Conservation (phyloP, 2,797 vertebrate species). For the Intellagama lesueurii region DNA sequence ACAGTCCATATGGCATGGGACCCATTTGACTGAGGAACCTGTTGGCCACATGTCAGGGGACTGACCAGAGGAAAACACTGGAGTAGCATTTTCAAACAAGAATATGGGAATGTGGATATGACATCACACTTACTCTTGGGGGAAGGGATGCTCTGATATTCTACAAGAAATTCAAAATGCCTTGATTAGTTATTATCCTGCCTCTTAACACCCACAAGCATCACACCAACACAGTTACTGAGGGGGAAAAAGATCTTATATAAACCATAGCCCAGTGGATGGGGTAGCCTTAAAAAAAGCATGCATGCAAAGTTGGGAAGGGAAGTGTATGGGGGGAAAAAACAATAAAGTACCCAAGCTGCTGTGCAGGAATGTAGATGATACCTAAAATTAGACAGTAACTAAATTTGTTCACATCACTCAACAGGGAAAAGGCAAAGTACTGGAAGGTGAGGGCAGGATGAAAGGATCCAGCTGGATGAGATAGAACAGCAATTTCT, state of each 20-base stretch:
- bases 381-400: slow-evolving; percentile 28
- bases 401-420: slow-evolving; percentile 49
- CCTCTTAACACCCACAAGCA: background rate
- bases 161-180: background rate
- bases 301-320: background rate
- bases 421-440: slow-evolving; percentile 27
- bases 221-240: background rate
- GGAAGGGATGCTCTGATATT: background rate
- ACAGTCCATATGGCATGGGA: no score
- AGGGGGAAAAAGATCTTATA: background rate
- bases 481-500: fast-evolving
- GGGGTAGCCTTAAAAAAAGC: slow-evolving; percentile 7
- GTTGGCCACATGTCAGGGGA: background rate
- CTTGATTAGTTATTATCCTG: background rate
- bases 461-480: background rate
- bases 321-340: background rate
- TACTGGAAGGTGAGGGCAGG: background rate
- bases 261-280: background rate
- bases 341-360: slow-evolving; percentile 34
- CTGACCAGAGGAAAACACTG: background rate
- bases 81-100: background rate
- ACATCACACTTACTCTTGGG: background rate
- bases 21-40: background rate
- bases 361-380: slow-evolving; percentile 11
- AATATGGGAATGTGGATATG: background rate